Base-by-base conservation (phyloP, 2,113 vertebrate species). In the Acanthochromis polyacanthus region DNA sequence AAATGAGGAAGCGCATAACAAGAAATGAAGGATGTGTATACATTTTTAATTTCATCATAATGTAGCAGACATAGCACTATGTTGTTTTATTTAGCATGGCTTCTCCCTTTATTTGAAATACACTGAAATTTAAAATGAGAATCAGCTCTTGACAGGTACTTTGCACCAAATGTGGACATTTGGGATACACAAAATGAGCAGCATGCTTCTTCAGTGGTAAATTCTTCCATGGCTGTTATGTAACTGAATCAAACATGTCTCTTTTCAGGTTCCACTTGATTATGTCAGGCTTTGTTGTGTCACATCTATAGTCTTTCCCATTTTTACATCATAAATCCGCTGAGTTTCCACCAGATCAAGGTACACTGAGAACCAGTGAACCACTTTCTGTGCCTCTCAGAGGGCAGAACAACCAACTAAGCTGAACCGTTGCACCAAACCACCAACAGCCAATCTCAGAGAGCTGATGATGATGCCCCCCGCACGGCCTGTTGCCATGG, bases 401-500 rank as follows among this genome's bases (percentile, higher is more conserved):
- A 71, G 71, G 66, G 67, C 62, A 78, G 64, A 68, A 60, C 71
- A 82, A 65, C 81, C 88, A 88, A 64, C 78, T 63, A 57, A 51
- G 71, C 78, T 85, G 66, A 88, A 87, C 84, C 81, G 73, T 78
- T 89, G 86, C 87, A 89, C 85, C 71, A 85, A 80, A 85, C 61
- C 77, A 78, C 71, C 80, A 85, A 36, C 72, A 80, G 79, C 78
- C 83, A 90, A 86, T 91, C 82, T 89, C 71, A 70, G 38, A 72
- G 32, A 85, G 79, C 74, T 52, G 14, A 75, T 66, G 79, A 86
- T 82, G 60, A 75, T 66, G 61, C 77, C 60, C 48, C 19, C 32
- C 20, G 3, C 69, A 84, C 2, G n/a, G 81, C 79, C 66, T 84
- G 92, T 92, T 93, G 85, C 92, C 84, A 56, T 91, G 84, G 92